A percentile compares a stretch with the other conserved stretches of the same genome.
These are phyloP conservation scores for Mustela nigripes DNA, from an alignment of 2,113 vertebrate genomes.

Conservation along the genomic window DNA sequence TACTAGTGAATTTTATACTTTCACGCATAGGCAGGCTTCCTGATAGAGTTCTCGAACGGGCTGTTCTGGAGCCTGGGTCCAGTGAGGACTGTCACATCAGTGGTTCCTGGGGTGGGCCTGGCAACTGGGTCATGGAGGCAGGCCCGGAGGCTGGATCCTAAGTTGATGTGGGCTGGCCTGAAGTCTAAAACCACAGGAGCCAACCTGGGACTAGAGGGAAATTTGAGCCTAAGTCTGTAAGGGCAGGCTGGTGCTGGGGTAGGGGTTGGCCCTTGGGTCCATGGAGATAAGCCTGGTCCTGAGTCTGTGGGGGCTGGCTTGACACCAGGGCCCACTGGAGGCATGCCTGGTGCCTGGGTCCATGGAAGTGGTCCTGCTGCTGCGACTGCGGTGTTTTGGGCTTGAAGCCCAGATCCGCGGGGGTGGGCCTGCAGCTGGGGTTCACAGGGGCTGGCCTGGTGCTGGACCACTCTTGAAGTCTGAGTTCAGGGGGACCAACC, in stretches of 20 bases:
- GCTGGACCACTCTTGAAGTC: not conserved
- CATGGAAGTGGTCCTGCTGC: not conserved
- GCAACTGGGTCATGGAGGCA: no score
- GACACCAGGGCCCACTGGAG: not conserved
- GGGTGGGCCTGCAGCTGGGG: not conserved
- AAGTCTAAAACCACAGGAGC: not conserved
- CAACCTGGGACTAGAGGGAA: not conserved
- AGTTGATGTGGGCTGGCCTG: not conserved
- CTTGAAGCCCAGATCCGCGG: not conserved
- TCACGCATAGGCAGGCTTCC: not conserved
- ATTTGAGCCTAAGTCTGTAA: not conserved
- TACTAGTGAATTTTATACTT: not conserved
- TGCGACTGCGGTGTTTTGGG: not conserved
- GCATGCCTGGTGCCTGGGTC: not conserved
- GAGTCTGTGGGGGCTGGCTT: not conserved
- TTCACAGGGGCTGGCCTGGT: not conserved
- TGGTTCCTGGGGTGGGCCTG: not conserved
- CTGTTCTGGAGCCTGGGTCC: not conserved
- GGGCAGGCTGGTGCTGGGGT: not conserved
- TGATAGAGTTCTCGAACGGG: not conserved
- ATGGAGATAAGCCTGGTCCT: not conserved
- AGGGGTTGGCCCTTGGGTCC: not conserved
- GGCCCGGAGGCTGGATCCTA: not conserved
- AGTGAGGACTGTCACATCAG: not conserved
- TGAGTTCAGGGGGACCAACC: not conserved